phyloP scores from a whole-genome alignment of 2,113 vertebrate species.

The Rhabdornis inornatus region DNA sequence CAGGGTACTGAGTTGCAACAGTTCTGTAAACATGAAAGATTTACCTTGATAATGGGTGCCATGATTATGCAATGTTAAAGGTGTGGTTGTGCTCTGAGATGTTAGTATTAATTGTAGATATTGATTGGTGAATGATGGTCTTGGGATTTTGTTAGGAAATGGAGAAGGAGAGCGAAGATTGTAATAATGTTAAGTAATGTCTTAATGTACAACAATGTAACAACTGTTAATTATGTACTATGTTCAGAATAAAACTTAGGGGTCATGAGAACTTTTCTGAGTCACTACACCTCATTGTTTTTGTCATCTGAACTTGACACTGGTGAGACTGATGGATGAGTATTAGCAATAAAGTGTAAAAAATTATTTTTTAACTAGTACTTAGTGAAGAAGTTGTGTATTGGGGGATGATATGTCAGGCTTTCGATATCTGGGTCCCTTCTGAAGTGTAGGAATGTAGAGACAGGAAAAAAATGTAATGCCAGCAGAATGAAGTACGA shows the following conservation, averaged over 20 bases:
- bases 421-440: not conserved
- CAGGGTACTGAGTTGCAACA: too few relatives aligned
- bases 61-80: not conserved
- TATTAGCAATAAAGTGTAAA: not conserved
- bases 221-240: not conserved
- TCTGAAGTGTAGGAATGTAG: not conserved
- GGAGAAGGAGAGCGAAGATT: not conserved
- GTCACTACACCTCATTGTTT: not conserved
- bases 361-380: not conserved
- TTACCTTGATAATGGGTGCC: not conserved
- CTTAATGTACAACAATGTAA: not conserved
- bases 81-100: not conserved
- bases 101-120: not conserved
- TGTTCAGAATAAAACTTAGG: not conserved
- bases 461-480: not conserved
- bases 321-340: not conserved
- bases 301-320: not conserved
- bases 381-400: not conserved
- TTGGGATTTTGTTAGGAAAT: not conserved
- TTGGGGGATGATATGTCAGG: not conserved
- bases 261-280: not conserved
- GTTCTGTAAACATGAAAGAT: not conserved
- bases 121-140: not conserved
- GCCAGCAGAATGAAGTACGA: not conserved
- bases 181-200: not conserved